These are phyloP conservation scores for Philaenus spumarius DNA, from an alignment of 1,140 invertebrate genomes.

Conservation along the genomic window DNA sequence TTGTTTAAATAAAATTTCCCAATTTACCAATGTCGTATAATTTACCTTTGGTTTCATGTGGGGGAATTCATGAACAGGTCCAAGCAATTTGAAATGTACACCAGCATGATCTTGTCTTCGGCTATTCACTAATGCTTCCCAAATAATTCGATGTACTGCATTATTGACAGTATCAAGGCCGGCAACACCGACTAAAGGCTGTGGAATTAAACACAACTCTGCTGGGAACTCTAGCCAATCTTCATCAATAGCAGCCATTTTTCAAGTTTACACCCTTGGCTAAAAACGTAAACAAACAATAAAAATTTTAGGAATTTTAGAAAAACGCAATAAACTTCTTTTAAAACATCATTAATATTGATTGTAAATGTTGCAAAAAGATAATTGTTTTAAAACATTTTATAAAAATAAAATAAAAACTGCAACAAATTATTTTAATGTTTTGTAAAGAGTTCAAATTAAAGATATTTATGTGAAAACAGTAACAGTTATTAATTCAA, in stretches of 20 bases:
- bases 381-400: too few species aligned
- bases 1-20: not conserved
- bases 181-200: conserved; percentile 75
- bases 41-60: conserved; percentile 77
- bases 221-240: conserved; percentile 54
- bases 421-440: too few species aligned
- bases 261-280: too few species aligned
- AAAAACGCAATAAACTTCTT: too few species aligned
- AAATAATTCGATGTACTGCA: conserved; percentile 80
- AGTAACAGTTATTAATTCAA: too few species aligned
- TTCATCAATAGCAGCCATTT: conserved; percentile 13
- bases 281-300: too few species aligned
- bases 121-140: conserved; percentile 85
- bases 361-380: too few species aligned
- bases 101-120: conserved; percentile 71
- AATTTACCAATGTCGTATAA: not conserved
- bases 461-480: too few species aligned
- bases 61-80: conserved; percentile 77
- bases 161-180: conserved; percentile 81
- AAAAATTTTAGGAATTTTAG: too few species aligned
- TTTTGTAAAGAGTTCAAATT: too few species aligned
- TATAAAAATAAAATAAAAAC: too few species aligned
- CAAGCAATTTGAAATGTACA: conserved; percentile 75
- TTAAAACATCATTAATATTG: too few species aligned
- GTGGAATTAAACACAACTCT: conserved; percentile 69